phyloP scores from a whole-genome alignment of 2,113 vertebrate species.

The Oriolus oriolus region DNA sequence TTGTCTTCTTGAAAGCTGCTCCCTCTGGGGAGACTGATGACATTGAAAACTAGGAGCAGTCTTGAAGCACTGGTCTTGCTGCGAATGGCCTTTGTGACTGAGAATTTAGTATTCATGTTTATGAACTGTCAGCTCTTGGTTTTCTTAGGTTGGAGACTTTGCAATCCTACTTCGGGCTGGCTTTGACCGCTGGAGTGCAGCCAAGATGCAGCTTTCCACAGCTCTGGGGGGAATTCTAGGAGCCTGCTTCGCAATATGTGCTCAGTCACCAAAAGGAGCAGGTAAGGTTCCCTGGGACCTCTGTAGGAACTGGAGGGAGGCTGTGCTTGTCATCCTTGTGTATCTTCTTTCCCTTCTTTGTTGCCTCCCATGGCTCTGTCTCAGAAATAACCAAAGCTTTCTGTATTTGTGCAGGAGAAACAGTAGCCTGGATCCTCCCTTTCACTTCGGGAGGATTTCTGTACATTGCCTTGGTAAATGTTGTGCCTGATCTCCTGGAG shows the following conservation, averaged over 20 bases:
- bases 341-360: neutral
- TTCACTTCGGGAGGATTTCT: conserved; percentile 96
- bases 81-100: neutral
- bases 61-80: neutral
- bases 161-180: conserved; percentile 95
- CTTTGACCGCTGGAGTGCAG: conserved; percentile 96
- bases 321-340: neutral
- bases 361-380: neutral
- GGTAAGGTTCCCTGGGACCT: conserved; percentile 66
- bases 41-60: neutral
- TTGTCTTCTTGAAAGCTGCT: neutral
- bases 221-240: conserved; percentile 90
- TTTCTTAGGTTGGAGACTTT: conserved; percentile 91
- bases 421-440: conserved; percentile 89
- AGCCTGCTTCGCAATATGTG: conserved; percentile 87
- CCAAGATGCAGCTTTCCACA: conserved; percentile 93
- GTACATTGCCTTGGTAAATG: conserved; percentile 94
- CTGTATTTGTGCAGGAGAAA: conserved; percentile 69
- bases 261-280: conserved; percentile 90
- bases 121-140: neutral
- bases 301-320: neutral
- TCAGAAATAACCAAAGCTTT: neutral
- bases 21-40: neutral
- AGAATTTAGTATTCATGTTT: neutral
- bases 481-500: conserved; percentile 91